phyloP scores from a whole-genome alignment of 2,888 invertebrate genomes.

The Aspidiotus destructor region DNA sequence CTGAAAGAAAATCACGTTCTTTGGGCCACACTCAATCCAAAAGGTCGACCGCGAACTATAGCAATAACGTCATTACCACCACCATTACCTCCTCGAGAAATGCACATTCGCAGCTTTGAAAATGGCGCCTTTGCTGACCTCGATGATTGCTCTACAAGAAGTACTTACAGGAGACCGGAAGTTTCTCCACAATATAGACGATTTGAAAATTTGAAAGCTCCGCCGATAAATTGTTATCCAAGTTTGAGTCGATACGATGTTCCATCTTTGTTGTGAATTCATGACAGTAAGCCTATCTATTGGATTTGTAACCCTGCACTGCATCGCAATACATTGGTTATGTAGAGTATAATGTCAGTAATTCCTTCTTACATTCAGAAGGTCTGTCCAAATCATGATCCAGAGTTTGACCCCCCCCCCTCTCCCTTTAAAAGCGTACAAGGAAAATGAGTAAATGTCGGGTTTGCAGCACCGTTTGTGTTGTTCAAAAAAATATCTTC shows the following conservation, averaged over 20 bases:
- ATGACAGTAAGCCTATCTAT: neutral
- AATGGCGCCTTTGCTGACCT: constrained; percentile 71
- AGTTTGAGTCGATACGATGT: constrained; percentile 25
- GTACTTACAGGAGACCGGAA: constrained; percentile 47
- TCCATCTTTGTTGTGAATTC: constrained; percentile 26
- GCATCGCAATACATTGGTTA: too few relatives aligned
- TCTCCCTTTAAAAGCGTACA: too few relatives aligned
- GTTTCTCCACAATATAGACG: constrained; percentile 66
- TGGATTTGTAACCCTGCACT: too few relatives aligned
- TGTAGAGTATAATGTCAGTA: too few relatives aligned
- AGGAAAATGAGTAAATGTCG: too few relatives aligned
- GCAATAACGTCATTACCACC: constrained; percentile 41
- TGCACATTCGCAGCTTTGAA: constrained; percentile 45
- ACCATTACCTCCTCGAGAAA: constrained; percentile 30
- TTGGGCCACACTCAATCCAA: constrained; percentile 76
- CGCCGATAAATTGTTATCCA: constrained; percentile 58
- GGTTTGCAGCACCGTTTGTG: too few relatives aligned
- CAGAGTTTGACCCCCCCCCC: too few relatives aligned
- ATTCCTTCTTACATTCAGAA: too few relatives aligned
- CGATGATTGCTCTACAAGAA: constrained; percentile 49
- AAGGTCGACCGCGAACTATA: constrained; percentile 47
- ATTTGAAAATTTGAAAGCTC: constrained; percentile 71
- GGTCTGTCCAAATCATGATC: too few relatives aligned
- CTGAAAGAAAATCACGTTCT: constrained; percentile 55
- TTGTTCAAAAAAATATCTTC: too few relatives aligned